Evolutionary conservation across 2,888 invertebrate genomes (phyloP).

Genomic region (Drosophila barbarae): DNA sequence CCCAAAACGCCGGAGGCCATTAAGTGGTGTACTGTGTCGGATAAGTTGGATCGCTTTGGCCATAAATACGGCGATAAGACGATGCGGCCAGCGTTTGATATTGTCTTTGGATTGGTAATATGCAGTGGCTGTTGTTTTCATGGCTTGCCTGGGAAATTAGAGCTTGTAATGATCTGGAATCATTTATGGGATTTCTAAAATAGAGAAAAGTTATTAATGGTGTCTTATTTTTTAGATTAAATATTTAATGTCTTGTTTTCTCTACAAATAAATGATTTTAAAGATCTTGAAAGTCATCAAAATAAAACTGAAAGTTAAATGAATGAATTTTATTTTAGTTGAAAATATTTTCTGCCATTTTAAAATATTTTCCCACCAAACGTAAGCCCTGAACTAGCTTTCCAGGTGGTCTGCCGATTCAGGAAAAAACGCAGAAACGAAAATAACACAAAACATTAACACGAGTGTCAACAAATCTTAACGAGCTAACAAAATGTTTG

Average conservation of each 20-base stretch:
- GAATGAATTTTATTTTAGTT: neutral
- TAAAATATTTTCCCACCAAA: constrained; percentile 6
- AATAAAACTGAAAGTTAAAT: neutral
- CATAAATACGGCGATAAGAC: constrained; percentile 75
- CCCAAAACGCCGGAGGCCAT: constrained; percentile 33
- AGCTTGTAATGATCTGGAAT: constrained; percentile 23
- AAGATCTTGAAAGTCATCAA: neutral
- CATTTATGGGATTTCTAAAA: constrained; percentile 9
- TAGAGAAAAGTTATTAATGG: neutral
- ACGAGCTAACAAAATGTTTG: constrained; percentile 68
- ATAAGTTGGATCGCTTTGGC: constrained; percentile 49
- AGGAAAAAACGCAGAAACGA: constrained; percentile 21
- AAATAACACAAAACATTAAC: constrained; percentile 55
- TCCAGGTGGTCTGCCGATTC: constrained; percentile 49
- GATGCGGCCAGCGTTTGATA: constrained; percentile 66
- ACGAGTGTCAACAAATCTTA: constrained; percentile 69
- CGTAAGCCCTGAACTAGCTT: constrained; percentile 2
- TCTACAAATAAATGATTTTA: neutral
- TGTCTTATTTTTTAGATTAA: neutral
- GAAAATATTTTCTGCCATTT: constrained; percentile 4
- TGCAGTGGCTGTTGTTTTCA: constrained; percentile 32
- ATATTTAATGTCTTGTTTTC: neutral
- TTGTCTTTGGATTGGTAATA: constrained; percentile 17
- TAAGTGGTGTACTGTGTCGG: constrained; percentile 62
- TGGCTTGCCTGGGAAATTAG: constrained; percentile 9